These are phyloP conservation scores for Dioctria rufipes DNA, from an alignment of 2,888 invertebrate species.

Conservation along the genomic window DNA sequence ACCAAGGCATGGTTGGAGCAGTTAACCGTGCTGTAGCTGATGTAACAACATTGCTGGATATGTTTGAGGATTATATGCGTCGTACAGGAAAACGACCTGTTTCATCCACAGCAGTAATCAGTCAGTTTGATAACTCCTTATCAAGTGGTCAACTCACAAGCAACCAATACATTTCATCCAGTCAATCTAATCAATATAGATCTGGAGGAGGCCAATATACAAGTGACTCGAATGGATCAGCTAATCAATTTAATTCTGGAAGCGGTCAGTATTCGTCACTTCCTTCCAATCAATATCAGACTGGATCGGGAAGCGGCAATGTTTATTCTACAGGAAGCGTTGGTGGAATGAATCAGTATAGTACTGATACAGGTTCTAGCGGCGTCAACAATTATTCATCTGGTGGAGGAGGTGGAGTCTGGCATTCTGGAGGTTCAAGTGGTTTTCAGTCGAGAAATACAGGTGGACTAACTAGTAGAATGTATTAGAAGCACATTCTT, in stretches of 20 bases:
- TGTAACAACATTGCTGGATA: slow-evolving; percentile 45
- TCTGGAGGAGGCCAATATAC: not conserved
- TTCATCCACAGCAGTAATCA: not conserved
- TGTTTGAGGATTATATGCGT: slow-evolving; percentile 55
- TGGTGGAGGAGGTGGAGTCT: no score
- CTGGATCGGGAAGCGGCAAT: not conserved
- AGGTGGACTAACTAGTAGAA: not conserved
- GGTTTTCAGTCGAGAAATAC: not conserved
- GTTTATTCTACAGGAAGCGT: not conserved
- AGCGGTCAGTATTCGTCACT: not conserved
- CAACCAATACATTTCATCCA: not conserved
- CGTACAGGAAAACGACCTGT: slow-evolving; percentile 16
- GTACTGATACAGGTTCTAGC: not conserved
- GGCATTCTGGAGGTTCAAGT: not conserved
- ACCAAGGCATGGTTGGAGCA: slow-evolving; percentile 42
- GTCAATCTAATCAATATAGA: not conserved
- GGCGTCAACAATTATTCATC: no score
- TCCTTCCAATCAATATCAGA: slow-evolving; percentile 18
- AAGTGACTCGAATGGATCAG: slow-evolving; percentile 5
- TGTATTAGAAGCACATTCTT: not conserved
- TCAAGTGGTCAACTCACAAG: not conserved
- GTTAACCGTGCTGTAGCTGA: slow-evolving; percentile 55
- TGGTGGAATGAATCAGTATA: slow-evolving; percentile 6
- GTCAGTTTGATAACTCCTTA: not conserved
- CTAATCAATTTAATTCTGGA: not conserved